Evolutionary conservation across 2,888 invertebrate genomes (phyloP), one percentile per base, ranked within the genome.

Genomic region (Euzophera pinguis): DNA sequence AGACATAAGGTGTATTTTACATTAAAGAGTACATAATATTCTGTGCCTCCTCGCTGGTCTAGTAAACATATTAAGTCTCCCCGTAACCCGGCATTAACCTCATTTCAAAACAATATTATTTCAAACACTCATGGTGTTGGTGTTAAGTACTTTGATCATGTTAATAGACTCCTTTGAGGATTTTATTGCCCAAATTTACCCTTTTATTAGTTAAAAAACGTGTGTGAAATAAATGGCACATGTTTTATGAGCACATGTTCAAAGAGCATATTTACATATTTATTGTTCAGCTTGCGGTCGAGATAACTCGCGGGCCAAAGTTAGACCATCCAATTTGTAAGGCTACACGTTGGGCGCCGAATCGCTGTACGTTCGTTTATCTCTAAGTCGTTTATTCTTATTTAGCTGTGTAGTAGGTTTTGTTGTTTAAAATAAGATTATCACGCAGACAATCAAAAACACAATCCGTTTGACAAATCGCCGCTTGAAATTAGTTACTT

Each of bases 341-440:
- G 27, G 38, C 22, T 12, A 38, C 48, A 49, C 22, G 48, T 38
- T 49, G 48, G 48, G 48, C 48, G 48, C 48, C 48, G 39, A 22
- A 38, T 38, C 29, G 29, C 13, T 38, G 27, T 35, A 17, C 17
- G 12, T 9, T 35, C n/a, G 35, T 17, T 47, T 35, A 1, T 47
- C n/a, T 10, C 35, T 17, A 13, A 32, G 32, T 32, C 8, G 32
- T 32, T 32, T 7, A 7, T 9, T 32, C 10, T 32, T 4, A 10
- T 32, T 32, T 32, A 22, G 22, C 22, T 22, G 22, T 22, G 5
- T 22, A 22, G 2, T 22, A 3, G 22, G 22, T 22, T 22, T n/a
- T n/a, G n/a, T n/a, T n/a, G n/a, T n/a, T n/a, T n/a, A n/a, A n/a
- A n/a, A n/a, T n/a, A n/a, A n/a, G n/a, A n/a, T n/a, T n/a, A n/a